A percentile compares a stretch with the other conserved stretches of the same genome.
Evolutionary conservation across 2,113 vertebrate species (phyloP).

Genomic region (Anas platyrhynchos): DNA sequence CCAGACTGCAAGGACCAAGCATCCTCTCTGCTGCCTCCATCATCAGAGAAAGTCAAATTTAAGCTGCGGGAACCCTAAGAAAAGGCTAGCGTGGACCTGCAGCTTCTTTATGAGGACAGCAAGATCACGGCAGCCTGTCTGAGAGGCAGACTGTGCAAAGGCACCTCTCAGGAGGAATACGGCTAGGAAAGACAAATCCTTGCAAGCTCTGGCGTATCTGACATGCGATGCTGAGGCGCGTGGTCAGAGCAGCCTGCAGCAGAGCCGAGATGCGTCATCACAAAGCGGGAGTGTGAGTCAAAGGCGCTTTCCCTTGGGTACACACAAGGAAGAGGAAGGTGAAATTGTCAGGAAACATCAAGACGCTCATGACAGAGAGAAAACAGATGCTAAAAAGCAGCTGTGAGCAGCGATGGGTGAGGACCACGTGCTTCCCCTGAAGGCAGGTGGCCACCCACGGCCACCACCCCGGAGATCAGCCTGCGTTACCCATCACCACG

Average conservation of each 20-base stretch:
- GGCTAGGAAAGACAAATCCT: background rate
- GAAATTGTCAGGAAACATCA: constrained; percentile 17
- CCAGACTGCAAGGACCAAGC: background rate
- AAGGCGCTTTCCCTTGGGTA: background rate
- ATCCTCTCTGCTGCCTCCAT: background rate
- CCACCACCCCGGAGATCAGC: background rate
- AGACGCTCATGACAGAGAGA: background rate
- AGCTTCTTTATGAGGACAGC: background rate
- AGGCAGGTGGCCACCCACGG: background rate
- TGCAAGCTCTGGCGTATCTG: background rate
- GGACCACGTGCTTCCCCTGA: background rate
- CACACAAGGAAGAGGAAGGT: background rate
- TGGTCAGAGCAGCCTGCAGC: constrained; percentile 3
- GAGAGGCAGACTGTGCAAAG: background rate
- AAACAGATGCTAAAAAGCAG: background rate
- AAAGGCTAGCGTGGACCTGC: background rate
- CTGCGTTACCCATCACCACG: fast-evolving
- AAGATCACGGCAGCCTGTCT: background rate
- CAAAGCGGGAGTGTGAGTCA: background rate
- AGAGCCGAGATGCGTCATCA: background rate
- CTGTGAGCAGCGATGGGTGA: background rate
- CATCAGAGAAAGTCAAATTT: background rate
- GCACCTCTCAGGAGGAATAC: background rate
- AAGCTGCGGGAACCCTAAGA: background rate
- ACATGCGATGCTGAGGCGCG: fast-evolving